These are phyloP conservation scores for Zosterops borbonicus DNA, from an alignment of 2,113 vertebrate species.

Conservation along the genomic window DNA sequence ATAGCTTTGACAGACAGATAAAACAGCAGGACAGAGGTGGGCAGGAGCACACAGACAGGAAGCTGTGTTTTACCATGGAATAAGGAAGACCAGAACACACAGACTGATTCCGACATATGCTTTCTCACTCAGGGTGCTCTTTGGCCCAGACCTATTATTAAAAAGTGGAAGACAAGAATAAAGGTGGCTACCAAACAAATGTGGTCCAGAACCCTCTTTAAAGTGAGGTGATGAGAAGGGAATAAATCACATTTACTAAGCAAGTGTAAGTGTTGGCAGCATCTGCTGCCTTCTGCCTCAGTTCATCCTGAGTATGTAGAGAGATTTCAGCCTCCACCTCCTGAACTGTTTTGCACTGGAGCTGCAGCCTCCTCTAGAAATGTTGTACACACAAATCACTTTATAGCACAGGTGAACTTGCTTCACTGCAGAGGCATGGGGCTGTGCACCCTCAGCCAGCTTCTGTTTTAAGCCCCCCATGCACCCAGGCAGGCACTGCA, in stretches of 20 bases:
- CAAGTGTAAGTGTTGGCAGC: background rate
- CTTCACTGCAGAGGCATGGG: background rate
- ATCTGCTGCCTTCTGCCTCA: background rate
- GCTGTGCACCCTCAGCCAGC: background rate
- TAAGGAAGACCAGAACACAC: background rate
- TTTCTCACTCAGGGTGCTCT: background rate
- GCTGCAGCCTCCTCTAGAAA: background rate
- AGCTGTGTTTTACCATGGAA: background rate
- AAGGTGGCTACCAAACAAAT: background rate
- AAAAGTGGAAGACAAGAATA: background rate
- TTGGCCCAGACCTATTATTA: background rate
- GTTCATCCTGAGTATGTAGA: background rate
- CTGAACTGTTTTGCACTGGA: background rate
- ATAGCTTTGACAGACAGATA: background rate
- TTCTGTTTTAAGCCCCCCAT: background rate
- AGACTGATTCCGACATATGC: background rate
- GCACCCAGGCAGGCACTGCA: background rate
- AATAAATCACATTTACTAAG: background rate
- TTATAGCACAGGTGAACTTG: background rate
- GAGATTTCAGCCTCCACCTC: background rate
- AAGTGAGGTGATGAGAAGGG: background rate
- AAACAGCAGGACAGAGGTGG: background rate
- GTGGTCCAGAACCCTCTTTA: background rate
- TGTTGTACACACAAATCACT: rapidly evolving
- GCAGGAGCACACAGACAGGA: conserved; percentile 10